Conservation (phyloP, 2,113 vertebrate genomes). For the Caranx melampygus region DNA sequence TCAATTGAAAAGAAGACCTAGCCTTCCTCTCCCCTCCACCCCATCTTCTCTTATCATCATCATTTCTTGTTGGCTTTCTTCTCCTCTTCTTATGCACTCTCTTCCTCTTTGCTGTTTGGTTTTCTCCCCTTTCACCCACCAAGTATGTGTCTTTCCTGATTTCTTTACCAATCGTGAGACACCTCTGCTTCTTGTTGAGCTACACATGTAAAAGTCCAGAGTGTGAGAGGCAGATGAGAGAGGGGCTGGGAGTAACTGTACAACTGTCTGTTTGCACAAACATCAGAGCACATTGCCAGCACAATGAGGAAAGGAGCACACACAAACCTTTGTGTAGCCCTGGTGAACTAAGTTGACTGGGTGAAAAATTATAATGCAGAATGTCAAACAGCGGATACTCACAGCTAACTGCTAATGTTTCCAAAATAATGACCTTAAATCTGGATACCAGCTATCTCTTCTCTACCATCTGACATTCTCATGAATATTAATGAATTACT, state of each 20-base stretch:
- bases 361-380: conserved; percentile 58
- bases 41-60: conserved; percentile 21
- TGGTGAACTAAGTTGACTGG: conserved; percentile 44
- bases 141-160: background rate
- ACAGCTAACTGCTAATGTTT: conserved; percentile 44
- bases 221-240: conserved; percentile 35
- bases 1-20: conserved; percentile 44
- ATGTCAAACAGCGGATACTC: conserved; percentile 61
- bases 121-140: conserved; percentile 15
- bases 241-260: conserved; percentile 32
- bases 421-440: conserved; percentile 51
- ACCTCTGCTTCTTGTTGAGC: background rate
- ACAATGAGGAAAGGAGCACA: conserved; percentile 30
- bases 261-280: conserved; percentile 48
- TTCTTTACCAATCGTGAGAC: conserved; percentile 3
- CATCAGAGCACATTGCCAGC: conserved; percentile 22
- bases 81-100: conserved; percentile 2
- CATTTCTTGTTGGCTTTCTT: conserved; percentile 13
- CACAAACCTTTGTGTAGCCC: conserved; percentile 46
- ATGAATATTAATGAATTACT: conserved; percentile 54
- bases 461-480: conserved; percentile 39
- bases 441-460: conserved; percentile 33
- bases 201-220: conserved; percentile 17
- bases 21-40: conserved; percentile 30
- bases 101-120: background rate